Base-by-base conservation (phyloP, 2,797 vertebrate species). In the Uromys caudimaculatus region DNA sequence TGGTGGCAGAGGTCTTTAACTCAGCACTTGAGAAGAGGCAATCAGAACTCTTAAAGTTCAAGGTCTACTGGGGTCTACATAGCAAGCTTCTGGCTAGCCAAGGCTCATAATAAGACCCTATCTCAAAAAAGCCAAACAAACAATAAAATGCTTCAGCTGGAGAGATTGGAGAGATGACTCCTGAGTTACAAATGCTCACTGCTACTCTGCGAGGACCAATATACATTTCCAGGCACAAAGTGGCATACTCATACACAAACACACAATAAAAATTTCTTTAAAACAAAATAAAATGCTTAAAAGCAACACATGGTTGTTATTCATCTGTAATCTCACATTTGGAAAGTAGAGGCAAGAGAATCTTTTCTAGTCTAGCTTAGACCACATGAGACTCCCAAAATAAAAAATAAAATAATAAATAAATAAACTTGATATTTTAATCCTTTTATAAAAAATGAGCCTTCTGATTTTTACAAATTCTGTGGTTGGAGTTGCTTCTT, bases 381-480 rank as follows among this genome's bases (percentile, higher is more conserved):
- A 71, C 50, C 35, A 56, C 41, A 76, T 4, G 71, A 83, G n/a
- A 75, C 38, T n/a, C 64, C 69, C 32, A 38, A 52, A 47, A 52
- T 19, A 67, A 64, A 47, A 62, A 52, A 64, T 27, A 44, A 67
- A 67, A 67, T n/a, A 67, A 23, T 60, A 60, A 71, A 24, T 44
- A 62, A 92, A 91, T 73, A 91, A 50, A 12, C 54, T 94, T 91
- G 82, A 69, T 3, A 86, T 13, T 38, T 8, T 27, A 78, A 75
- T 24, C 41, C 62, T 44, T 29, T 76, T 75, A 47, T 71, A 87
- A 10, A 44, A 85, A 85, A 50, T 71, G 56, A 87, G 67, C 10
- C 69, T 56, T 56, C 52, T 41, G 73, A 75, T 60, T 85, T 85
- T 67, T 90, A 90, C 38, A 93, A 75, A 94, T 84, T 85, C 62